Conservation (phyloP, 2,797 vertebrate genomes). For the Rhinoraja longicauda region DNA sequence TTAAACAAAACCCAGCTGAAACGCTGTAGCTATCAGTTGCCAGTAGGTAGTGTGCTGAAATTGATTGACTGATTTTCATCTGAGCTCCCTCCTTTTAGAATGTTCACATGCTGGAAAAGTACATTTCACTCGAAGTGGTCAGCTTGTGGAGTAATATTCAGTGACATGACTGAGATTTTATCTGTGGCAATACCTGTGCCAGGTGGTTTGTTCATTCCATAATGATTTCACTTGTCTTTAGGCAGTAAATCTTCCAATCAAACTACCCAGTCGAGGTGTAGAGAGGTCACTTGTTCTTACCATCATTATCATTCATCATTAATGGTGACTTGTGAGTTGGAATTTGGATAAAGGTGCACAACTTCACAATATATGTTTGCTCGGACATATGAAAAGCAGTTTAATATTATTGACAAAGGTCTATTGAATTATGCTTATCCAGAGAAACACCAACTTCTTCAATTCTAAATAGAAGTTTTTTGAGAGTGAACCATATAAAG, state of each 20-base stretch:
- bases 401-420: neutral
- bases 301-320: constrained; percentile 7
- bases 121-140: neutral
- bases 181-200: constrained; percentile 22
- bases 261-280: neutral
- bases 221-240: neutral
- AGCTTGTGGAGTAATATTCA: neutral
- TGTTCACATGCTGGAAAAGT: neutral
- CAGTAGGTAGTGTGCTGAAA: constrained; percentile 1
- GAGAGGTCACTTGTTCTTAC: neutral
- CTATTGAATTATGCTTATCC: too few relatives aligned
- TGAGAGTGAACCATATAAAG: neutral
- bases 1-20: constrained; percentile 24
- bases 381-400: neutral
- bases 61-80: neutral
- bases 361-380: neutral
- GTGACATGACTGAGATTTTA: constrained; percentile 1
- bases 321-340: neutral
- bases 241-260: neutral
- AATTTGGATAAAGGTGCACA: neutral
- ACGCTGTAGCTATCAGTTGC: constrained; percentile 7
- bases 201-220: constrained; percentile 28
- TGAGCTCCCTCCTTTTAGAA: neutral
- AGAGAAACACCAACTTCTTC: neutral
- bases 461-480: neutral